Evolutionary conservation across 2,888 invertebrate species (phyloP).

Genomic region (Homarus gammarus): DNA sequence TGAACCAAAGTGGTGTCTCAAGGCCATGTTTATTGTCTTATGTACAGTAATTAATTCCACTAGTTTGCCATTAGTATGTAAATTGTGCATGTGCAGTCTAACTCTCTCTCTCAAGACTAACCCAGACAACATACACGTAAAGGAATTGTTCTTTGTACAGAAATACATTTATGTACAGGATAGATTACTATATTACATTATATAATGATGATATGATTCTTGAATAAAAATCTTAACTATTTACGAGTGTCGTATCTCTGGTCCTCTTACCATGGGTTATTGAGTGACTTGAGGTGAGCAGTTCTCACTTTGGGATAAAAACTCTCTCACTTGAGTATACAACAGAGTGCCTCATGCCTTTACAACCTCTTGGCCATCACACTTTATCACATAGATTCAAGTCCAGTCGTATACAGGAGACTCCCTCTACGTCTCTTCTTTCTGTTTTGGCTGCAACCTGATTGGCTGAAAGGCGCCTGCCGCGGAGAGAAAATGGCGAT

Average conservation of each 20-base stretch:
- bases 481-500: constrained; percentile 69
- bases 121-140: constrained; percentile 33
- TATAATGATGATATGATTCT: constrained; percentile 62
- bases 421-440: constrained; percentile 61
- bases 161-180: constrained; percentile 60
- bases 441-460: constrained; percentile 56
- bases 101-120: constrained; percentile 26
- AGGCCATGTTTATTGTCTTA: constrained; percentile 6
- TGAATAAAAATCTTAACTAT: constrained; percentile 46
- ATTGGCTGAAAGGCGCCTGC: constrained; percentile 71
- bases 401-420: not conserved
- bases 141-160: constrained; percentile 55
- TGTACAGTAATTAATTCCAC: not conserved
- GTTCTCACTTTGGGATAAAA: not conserved
- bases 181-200: constrained; percentile 46
- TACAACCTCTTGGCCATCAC: not conserved
- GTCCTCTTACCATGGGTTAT: not conserved
- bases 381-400: constrained; percentile 3
- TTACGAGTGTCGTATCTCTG: not conserved
- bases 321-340: not conserved
- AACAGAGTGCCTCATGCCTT: not conserved
- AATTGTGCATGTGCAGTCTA: constrained; percentile 36
- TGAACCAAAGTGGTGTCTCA: not conserved
- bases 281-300: not conserved
- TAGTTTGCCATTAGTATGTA: constrained; percentile 10